These are phyloP conservation scores for Palythoa caribaeorum DNA, from an alignment of 92 coral and sea anemone species.

Conservation along the genomic window DNA sequence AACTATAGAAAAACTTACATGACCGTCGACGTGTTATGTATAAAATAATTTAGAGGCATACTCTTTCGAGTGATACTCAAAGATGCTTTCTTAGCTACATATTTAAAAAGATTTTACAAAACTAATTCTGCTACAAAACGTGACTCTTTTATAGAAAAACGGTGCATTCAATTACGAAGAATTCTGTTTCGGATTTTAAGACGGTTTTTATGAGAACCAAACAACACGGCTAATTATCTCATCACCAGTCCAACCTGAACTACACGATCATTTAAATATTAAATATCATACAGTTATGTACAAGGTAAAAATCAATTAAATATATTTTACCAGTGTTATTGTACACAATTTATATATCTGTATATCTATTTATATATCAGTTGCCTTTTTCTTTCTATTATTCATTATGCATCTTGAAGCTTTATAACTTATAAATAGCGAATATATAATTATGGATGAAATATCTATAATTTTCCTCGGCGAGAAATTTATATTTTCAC, in stretches of 20 bases:
- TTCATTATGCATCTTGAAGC: slow-evolving; percentile 17
- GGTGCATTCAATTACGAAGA: slow-evolving; percentile 5
- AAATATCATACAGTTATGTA: slow-evolving; percentile 76
- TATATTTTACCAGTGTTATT: slow-evolving; percentile 55
- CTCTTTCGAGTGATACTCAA: slow-evolving; percentile 27
- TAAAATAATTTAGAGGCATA: slow-evolving; percentile 40
- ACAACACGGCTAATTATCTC: slow-evolving; percentile 58
- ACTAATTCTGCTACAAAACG: slow-evolving; percentile 98
- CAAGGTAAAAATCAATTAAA: slow-evolving; percentile 82
- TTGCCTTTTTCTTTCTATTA: slow-evolving; percentile 10
- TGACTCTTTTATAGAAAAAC: slow-evolving; percentile 70
- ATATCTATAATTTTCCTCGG: too few relatives aligned
- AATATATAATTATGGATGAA: too few relatives aligned
- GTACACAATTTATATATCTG: slow-evolving; percentile 38
- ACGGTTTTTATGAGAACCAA: slow-evolving; percentile 29
- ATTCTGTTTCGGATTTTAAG: background rate
- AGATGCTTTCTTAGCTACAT: slow-evolving; percentile 31
- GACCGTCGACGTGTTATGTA: slow-evolving; percentile 26
- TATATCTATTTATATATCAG: slow-evolving; percentile 31
- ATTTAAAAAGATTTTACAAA: slow-evolving; percentile 87
- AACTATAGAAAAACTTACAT: slow-evolving; percentile 68
- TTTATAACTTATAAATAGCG: slow-evolving; percentile 25
- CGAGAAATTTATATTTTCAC: too few relatives aligned
- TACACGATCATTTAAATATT: slow-evolving; percentile 93
- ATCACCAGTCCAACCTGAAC: slow-evolving; percentile 79